Evolutionary conservation across 2,113 vertebrate genomes (phyloP).

Genomic region (Scortum barcoo): DNA sequence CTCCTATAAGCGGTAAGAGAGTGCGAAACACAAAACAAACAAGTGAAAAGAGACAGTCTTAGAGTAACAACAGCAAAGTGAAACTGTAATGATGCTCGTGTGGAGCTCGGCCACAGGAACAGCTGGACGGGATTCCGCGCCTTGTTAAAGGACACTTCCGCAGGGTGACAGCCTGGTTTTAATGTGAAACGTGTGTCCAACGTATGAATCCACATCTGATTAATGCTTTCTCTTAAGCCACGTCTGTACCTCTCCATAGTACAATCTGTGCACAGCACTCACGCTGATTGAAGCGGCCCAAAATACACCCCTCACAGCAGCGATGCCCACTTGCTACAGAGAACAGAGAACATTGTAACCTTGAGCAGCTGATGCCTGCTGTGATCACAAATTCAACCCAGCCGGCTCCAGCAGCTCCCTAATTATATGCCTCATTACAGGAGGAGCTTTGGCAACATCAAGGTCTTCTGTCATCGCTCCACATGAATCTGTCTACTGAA

Average conservation of each 20-base stretch:
- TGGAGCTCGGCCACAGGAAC: background rate
- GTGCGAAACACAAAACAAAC: background rate
- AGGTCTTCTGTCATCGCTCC: slow-evolving; percentile 32
- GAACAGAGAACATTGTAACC: slow-evolving; percentile 63
- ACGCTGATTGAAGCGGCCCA: slow-evolving; percentile 59
- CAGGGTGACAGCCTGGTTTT: background rate
- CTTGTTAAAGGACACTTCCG: slow-evolving; percentile 6
- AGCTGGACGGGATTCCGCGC: background rate
- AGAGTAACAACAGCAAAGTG: accelerated
- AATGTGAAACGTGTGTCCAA: background rate
- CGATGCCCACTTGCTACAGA: slow-evolving; percentile 38
- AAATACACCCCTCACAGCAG: slow-evolving; percentile 61
- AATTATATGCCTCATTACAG: slow-evolving; percentile 68
- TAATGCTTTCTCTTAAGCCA: slow-evolving; percentile 41
- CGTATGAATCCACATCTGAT: slow-evolving; percentile 36
- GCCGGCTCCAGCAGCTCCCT: slow-evolving; percentile 49
- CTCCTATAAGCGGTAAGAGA: slow-evolving; percentile 85
- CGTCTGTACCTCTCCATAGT: background rate
- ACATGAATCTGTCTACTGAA: slow-evolving; percentile 48
- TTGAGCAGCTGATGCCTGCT: slow-evolving; percentile 71
- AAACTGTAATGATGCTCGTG: background rate
- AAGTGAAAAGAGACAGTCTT: accelerated
- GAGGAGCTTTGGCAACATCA: slow-evolving; percentile 44
- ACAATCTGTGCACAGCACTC: slow-evolving; percentile 43
- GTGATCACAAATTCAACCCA: slow-evolving; percentile 62